phyloP scores from a whole-genome alignment of 2,888 invertebrate genomes.

The Autographa pulchrina region DNA sequence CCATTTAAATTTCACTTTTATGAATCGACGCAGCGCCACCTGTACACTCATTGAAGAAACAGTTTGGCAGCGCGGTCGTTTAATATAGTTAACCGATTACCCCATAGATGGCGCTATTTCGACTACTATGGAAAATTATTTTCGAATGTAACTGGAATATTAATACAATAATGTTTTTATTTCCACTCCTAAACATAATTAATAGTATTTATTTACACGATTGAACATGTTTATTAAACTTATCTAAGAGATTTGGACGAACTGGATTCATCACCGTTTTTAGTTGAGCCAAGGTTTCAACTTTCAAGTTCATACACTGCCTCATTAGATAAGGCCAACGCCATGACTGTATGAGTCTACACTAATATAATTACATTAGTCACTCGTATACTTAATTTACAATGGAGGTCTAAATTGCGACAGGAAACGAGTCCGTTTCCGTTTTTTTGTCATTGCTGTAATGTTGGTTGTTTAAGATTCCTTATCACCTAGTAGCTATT shows the following conservation, averaged over 20 bases:
- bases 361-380: slow-evolving; percentile 40
- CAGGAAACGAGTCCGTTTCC: slow-evolving; percentile 45
- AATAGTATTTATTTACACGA: no score
- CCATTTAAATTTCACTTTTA: background rate
- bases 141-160: background rate
- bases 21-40: slow-evolving; percentile 13
- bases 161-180: background rate
- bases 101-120: slow-evolving; percentile 43
- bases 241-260: no score
- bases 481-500: background rate
- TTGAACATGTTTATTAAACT: no score
- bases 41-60: background rate
- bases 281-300: slow-evolving; percentile 11
- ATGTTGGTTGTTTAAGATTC: slow-evolving; percentile 27
- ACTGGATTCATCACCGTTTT: no score
- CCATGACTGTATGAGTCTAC: slow-evolving; percentile 25
- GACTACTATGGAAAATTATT: background rate
- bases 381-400: slow-evolving; percentile 25
- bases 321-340: slow-evolving; percentile 25
- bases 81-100: rapidly evolving
- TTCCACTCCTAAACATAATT: no score
- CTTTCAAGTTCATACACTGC: slow-evolving; percentile 26
- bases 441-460: slow-evolving; percentile 26
- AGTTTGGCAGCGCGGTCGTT: rapidly evolving
- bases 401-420: slow-evolving; percentile 30